Conservation (phyloP, 2,797 vertebrate genomes). For the Austrolebias charrua region DNA sequence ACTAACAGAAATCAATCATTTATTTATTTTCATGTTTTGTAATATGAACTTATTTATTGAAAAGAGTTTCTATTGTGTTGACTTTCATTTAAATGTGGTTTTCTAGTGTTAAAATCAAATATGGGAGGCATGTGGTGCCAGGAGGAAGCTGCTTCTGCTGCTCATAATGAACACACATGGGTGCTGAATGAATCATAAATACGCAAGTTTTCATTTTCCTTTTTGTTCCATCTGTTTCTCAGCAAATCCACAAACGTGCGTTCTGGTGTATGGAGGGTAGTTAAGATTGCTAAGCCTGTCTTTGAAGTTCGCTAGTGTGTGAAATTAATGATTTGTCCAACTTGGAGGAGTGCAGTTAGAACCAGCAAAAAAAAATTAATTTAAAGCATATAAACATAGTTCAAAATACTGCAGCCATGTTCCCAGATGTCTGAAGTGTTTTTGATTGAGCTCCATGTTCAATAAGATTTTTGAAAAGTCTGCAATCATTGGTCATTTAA, state of each 20-base stretch:
- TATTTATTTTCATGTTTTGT: no score
- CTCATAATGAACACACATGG: constrained; percentile 62
- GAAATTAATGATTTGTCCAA: no score
- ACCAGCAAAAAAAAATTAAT: background rate
- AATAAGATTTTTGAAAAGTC: no score
- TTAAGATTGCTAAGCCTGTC: background rate
- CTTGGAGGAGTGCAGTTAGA: background rate
- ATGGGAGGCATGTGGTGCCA: constrained; percentile 31
- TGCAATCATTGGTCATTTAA: no score
- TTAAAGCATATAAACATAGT: no score
- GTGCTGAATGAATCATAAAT: constrained; percentile 64
- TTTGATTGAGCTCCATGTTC: no score
- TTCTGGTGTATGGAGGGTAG: background rate
- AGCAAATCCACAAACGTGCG: background rate
- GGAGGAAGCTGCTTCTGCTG: constrained; percentile 33
- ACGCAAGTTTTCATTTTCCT: constrained; percentile 26
- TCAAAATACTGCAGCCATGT: no score
- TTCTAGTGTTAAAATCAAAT: constrained; percentile 11
- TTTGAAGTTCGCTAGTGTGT: background rate
- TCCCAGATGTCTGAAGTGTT: no score
- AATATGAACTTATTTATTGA: background rate
- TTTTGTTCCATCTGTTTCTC: background rate
- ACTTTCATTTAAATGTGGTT: constrained; percentile 37
- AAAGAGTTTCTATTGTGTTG: constrained; percentile 28
- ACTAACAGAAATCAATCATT: no score